Base-by-base conservation (phyloP, 2,888 invertebrate genomes). In the Polyommatus iphigenia region DNA sequence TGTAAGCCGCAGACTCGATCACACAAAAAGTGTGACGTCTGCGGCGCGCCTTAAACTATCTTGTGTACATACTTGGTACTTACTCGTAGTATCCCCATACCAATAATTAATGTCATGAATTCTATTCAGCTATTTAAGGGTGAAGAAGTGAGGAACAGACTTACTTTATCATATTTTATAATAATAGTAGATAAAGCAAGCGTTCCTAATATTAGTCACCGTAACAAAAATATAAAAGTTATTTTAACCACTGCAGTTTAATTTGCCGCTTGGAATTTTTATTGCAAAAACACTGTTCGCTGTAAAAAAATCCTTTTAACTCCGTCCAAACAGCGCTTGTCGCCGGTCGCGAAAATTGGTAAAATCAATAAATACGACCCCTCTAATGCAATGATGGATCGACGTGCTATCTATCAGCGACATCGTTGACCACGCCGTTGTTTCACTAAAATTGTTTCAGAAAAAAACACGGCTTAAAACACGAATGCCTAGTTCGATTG, bases 371-470 rank as follows among this genome's bases (percentile, higher is more conserved):
- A 85, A 87, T 85, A 85, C 85, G 85, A 84, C 90, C 91, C 90
- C 90, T 86, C 86, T 90, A 91, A 90, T 90, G 86, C 89, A 89
- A 87, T 92, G 92, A 92, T 91, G 89, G 91, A 92, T 92, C 85
- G 88, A 81, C 80, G 80, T 87, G 87, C 88, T 92, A 92, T 91
- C 92, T 90, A 85, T 82, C 83, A 83, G 86, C 85, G 89, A 90
- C 91, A 91, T 92, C 90, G 85, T 86, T 87, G 87, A 85, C 87
- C 86, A 84, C 85, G 86, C 83, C 84, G 82, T 83, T 83, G 84
- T 83, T 83, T 81, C 83, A 82, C 82, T 82, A 29, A 32, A 67
- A 67, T 67, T 67, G 67, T 67, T 67, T 67, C 67, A 67, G 29
- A 29, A 29, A 15, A 32, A 6, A 29, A 15, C 20, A 15, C 3